Evolutionary conservation across 2,888 invertebrate species (phyloP).

Genomic region (Amiota communis): DNA sequence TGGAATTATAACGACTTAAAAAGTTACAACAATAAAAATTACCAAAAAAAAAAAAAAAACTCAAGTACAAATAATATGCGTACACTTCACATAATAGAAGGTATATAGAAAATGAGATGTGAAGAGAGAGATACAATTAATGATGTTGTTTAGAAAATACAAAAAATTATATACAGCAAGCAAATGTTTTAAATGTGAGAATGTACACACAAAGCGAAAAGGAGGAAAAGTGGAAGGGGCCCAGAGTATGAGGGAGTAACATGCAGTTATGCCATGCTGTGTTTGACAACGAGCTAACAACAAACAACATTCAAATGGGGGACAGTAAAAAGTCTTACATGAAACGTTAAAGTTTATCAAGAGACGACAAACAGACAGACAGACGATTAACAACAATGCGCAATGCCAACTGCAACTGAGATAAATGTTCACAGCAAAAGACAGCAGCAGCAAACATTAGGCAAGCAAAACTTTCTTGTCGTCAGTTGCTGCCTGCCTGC

Average conservation of each 20-base stretch:
- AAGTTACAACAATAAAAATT: no score
- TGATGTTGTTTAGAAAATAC: neutral
- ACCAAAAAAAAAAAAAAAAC: no score
- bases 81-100: no score
- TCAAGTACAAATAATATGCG: no score
- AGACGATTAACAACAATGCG: neutral
- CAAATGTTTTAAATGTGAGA: neutral
- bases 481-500: neutral
- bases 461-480: constrained; percentile 4
- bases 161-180: no score
- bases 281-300: neutral
- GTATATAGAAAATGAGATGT: no score
- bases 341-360: constrained; percentile 9
- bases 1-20: no score
- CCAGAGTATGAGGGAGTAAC: neutral
- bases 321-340: neutral
- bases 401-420: constrained; percentile 6
- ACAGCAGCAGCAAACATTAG: neutral
- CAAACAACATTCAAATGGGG: neutral
- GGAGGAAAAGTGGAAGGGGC: no score
- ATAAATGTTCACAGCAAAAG: constrained; percentile 13
- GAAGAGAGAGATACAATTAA: neutral
- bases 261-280: constrained; percentile 8
- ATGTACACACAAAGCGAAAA: neutral
- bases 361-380: neutral